Percentiles rank a stretch among this genome's conserved stretches.
Evolutionary conservation across 2,888 invertebrate genomes (phyloP).

Genomic region (Aethes cnicana): DNA sequence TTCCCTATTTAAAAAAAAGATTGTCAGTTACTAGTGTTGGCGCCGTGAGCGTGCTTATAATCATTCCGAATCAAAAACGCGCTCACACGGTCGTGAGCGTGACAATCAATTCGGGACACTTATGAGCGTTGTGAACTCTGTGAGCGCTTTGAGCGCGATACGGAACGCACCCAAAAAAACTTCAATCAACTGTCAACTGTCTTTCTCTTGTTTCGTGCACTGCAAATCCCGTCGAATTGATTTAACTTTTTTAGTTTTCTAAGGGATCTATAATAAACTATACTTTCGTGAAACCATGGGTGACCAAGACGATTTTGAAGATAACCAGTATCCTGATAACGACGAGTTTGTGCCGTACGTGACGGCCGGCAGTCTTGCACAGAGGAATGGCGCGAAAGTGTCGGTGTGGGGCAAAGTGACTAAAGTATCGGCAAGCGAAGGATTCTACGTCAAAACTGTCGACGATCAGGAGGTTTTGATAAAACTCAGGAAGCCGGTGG

Average conservation of each 20-base stretch:
- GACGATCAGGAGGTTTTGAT: constrained; percentile 75
- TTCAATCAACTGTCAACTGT: neutral
- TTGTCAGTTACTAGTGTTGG: too few species aligned
- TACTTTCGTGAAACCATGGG: constrained; percentile 60
- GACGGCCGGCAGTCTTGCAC: constrained; percentile 68
- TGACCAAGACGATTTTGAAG: constrained; percentile 73
- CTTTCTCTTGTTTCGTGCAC: neutral
- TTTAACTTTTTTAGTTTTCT: neutral
- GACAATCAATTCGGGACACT: too few species aligned
- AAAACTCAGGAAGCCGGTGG: constrained; percentile 60
- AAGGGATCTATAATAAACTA: neutral
- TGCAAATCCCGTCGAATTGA: neutral
- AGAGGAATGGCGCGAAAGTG: constrained; percentile 75
- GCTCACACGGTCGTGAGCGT: too few species aligned
- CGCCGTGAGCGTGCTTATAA: too few species aligned
- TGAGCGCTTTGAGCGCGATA: too few species aligned
- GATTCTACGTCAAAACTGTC: constrained; percentile 71
- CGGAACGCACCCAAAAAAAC: too few species aligned
- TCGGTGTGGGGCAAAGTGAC: constrained; percentile 75
- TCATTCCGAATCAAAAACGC: too few species aligned
- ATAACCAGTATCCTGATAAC: constrained; percentile 73
- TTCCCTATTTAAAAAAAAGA: too few species aligned
- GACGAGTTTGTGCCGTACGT: constrained; percentile 76
- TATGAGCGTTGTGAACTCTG: too few species aligned
- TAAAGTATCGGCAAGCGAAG: constrained; percentile 70